A percentile compares a stretch with the other conserved stretches of the same genome.
Conservation (phyloP, 1,140 invertebrate species). For the Radopholus similis region DNA sequence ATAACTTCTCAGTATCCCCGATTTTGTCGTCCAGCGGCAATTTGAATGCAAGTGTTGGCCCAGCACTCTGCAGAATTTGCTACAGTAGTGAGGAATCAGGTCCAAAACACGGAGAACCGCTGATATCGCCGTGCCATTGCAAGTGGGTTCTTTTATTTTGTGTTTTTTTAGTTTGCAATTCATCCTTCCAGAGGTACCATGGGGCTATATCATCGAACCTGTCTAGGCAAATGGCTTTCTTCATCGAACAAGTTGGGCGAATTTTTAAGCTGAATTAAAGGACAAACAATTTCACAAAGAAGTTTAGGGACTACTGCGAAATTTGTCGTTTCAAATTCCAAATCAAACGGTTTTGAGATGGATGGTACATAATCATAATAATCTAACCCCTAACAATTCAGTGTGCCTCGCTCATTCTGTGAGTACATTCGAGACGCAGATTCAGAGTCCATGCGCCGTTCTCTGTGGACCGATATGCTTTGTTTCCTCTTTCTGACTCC, state of each 20-base stretch:
- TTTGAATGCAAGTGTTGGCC: background rate
- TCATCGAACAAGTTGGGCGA: background rate
- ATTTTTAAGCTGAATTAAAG: background rate
- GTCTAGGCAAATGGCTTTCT: slow-evolving; percentile 23
- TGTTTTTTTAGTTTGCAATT: background rate
- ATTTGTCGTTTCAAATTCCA: slow-evolving; percentile 26
- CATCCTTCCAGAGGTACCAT: slow-evolving; percentile 27
- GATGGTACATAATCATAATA: background rate
- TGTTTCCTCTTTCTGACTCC: slow-evolving; percentile 26
- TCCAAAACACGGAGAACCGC: slow-evolving; percentile 22
- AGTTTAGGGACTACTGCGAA: slow-evolving; percentile 17
- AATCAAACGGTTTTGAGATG: slow-evolving; percentile 17
- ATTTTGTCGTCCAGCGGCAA: background rate
- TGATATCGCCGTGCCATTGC: slow-evolving; percentile 32
- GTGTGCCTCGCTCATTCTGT: slow-evolving; percentile 3
- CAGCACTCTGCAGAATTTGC: slow-evolving; percentile 30
- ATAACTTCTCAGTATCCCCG: background rate
- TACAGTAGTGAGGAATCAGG: slow-evolving; percentile 29
- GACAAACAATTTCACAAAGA: too few relatives aligned
- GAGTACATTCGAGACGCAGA: slow-evolving; percentile 4
- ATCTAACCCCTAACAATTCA: background rate
- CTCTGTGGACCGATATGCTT: slow-evolving; percentile 8
- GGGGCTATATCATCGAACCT: slow-evolving; percentile 33
- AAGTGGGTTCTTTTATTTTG: background rate
- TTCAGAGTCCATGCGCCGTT: background rate